Conservation (phyloP, 2,113 vertebrate genomes). For the Myanophis thanlyinensis region DNA sequence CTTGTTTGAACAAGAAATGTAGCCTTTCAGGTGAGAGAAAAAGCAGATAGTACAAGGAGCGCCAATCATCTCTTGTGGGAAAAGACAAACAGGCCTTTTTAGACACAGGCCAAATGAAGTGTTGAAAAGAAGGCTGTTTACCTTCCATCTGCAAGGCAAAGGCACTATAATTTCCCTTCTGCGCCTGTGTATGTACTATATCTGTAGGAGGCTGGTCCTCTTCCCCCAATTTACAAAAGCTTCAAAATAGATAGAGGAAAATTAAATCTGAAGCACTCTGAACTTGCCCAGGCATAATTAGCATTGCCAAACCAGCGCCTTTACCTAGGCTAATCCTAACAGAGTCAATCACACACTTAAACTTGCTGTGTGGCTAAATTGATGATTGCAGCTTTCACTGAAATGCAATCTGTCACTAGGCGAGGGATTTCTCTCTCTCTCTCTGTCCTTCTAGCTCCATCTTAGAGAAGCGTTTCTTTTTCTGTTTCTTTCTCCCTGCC, state of each 20-base stretch:
- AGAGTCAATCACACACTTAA: neutral
- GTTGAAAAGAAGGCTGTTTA: conserved; percentile 6
- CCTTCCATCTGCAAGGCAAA: neutral
- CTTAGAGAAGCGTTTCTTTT: neutral
- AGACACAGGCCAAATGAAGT: neutral
- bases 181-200: neutral
- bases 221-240: neutral
- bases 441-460: neutral
- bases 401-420: neutral
- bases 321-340: neutral
- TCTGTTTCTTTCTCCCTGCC: neutral
- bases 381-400: neutral
- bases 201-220: neutral
- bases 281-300: neutral
- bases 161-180: neutral
- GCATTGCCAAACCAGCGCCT: neutral
- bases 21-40: neutral
- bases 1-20: conserved; percentile 16
- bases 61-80: neutral
- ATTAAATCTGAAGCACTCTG: conserved; percentile 5
- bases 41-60: neutral
- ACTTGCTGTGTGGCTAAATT: neutral
- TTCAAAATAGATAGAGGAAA: neutral
- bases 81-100: neutral
- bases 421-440: neutral